Base-by-base conservation (phyloP, 2,888 invertebrate species). In the Andrena trimmerana region DNA sequence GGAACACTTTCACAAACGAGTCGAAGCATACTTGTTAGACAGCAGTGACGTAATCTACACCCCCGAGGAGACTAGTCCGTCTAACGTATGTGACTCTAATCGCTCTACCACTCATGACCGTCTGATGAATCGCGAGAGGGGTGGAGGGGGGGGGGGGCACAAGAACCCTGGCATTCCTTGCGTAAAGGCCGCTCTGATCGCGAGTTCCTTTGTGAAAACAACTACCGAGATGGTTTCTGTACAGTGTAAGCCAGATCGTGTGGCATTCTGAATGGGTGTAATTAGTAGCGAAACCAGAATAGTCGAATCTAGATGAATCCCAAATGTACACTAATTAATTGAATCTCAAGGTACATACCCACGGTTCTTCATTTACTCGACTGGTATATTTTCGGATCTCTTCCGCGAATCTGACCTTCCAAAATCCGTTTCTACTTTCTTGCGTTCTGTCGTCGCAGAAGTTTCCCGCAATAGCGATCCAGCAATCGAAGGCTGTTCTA, bases 311-410 rank as follows among this genome's bases (percentile, higher is more conserved):
- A 36, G 68, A 68, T 54, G 33, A 60, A 31, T 42, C 42, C 16
- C 3, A 31, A 27, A 16, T n/a, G 68, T 59, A 74, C 52, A 6
- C 2, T 78, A 36, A 52, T 59, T 59, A 42, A 48, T 66, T 42
- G 48, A 65, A 65, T 76, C 29, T 29, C 31, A 24, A 0, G 8
- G 10, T 20, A 36, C 7, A 16, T 27, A 48, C 7, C 16, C 24
- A 31, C 27, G 13, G 42, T 3, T 42, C 42, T 13, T 42, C 42
- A 13, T 13, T 42, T 4, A 13, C 3, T 13, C 13, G 42, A 13
- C 13, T 42, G 42, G 42, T 42, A 42, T 4, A 42, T 42, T 13
- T 4, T 42, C 1, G 42, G 0, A 24, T 42, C 24, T 24, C n/a
- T 33, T 33, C 2, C 24, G 4, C 2, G 59, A 57, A 20, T 16